phyloP scores from a whole-genome alignment of 2,113 vertebrate species.

The Centrocercus urophasianus region DNA sequence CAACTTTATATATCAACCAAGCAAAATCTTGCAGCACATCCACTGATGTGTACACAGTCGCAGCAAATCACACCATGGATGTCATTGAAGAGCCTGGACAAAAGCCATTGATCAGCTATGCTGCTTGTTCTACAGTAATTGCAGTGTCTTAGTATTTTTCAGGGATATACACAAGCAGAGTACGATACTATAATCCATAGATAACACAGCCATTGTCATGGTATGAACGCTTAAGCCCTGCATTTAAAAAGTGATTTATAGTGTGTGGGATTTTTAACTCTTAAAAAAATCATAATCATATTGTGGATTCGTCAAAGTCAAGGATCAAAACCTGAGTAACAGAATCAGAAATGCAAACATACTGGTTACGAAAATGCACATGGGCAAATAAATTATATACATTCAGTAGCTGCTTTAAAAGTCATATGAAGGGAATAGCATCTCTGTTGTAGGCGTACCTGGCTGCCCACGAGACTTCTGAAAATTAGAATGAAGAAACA shows the following conservation, averaged over 20 bases:
- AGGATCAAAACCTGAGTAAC: neutral
- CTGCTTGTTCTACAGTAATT: slow-evolving; percentile 42
- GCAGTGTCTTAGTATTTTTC: slow-evolving; percentile 37
- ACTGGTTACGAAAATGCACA: neutral
- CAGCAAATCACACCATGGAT: slow-evolving; percentile 40
- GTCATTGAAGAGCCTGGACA: slow-evolving; percentile 36
- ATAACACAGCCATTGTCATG: neutral
- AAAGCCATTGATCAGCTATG: slow-evolving; percentile 37
- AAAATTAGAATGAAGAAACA: slow-evolving; percentile 17
- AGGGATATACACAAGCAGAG: slow-evolving; percentile 12
- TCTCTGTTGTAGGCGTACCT: neutral
- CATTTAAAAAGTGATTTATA: slow-evolving; percentile 31
- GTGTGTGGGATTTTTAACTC: slow-evolving; percentile 42
- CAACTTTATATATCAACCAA: neutral
- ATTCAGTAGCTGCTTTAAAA: slow-evolving; percentile 8
- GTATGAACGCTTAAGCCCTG: slow-evolving; percentile 17
- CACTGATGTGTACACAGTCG: neutral
- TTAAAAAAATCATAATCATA: neutral
- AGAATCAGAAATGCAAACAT: neutral
- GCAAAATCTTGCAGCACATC: neutral
- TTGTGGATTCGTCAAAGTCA: neutral
- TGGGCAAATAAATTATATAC: neutral
- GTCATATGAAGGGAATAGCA: neutral
- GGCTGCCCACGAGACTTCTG: neutral
- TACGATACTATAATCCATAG: neutral